These are phyloP conservation scores for Pseudolycoriella hygida DNA, from an alignment of 2,888 invertebrate species.

Conservation along the genomic window DNA sequence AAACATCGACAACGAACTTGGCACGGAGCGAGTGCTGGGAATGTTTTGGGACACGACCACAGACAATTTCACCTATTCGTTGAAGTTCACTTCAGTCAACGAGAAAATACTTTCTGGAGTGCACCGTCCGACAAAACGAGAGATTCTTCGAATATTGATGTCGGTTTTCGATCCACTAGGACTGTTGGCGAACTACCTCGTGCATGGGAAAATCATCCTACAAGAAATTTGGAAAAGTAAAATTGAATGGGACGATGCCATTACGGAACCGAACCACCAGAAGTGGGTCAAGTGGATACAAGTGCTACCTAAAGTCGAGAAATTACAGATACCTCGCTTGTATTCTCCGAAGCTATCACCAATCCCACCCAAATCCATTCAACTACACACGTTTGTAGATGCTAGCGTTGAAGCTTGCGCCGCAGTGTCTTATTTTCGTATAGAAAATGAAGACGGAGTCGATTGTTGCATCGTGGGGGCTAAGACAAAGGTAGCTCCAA, in stretches of 20 bases:
- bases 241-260: slow-evolving; percentile 2
- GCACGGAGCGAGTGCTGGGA: no score
- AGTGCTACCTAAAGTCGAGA: neutral
- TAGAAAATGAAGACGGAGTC: slow-evolving; percentile 1
- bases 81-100: no score
- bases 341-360: neutral
- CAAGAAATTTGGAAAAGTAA: no score
- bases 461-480: slow-evolving; percentile 10
- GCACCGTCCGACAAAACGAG: neutral
- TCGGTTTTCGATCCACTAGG: slow-evolving; percentile 9
- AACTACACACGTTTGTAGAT: slow-evolving; percentile 11
- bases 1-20: no score
- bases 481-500: slow-evolving; percentile 14
- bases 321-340: neutral
- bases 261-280: neutral
- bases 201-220: slow-evolving; percentile 6
- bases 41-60: no score
- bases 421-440: slow-evolving; percentile 13
- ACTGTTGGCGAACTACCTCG: slow-evolving; percentile 4
- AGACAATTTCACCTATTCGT: neutral
- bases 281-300: neutral
- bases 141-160: no score
- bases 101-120: no score
- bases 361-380: neutral
- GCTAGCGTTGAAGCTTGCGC: slow-evolving; percentile 7